Conservation (phyloP, 2,888 invertebrate species). For the Polydrusus cervinus region DNA sequence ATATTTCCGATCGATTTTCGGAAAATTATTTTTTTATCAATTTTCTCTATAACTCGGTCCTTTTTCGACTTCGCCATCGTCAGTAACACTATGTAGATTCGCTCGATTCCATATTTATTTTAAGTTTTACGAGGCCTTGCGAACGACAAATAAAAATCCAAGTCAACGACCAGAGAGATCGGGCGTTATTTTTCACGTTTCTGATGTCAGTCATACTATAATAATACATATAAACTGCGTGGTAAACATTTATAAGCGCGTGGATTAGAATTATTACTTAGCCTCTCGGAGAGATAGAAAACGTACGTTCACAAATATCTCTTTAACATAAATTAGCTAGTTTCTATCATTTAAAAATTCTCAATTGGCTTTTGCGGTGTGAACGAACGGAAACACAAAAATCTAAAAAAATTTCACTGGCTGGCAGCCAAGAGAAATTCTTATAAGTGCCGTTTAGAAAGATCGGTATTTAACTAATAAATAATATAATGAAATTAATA, state of each 20-base stretch:
- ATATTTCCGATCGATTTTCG: too few relatives aligned
- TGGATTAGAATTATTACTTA: conserved; percentile 2
- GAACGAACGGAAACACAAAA: too few relatives aligned
- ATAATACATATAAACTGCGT: conserved; percentile 22
- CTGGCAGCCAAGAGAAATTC: too few relatives aligned
- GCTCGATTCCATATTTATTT: conserved; percentile 10
- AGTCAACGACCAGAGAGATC: conserved; percentile 24
- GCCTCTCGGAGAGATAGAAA: not conserved
- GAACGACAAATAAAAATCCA: conserved; percentile 19
- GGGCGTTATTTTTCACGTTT: conserved; percentile 14
- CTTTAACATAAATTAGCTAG: not conserved
- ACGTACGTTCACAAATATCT: conserved; percentile 1
- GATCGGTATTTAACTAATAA: too few relatives aligned
- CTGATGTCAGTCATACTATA: conserved; percentile 8
- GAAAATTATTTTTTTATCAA: too few relatives aligned
- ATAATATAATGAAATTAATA: too few relatives aligned
- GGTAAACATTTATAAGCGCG: conserved; percentile 11
- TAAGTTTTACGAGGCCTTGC: not conserved
- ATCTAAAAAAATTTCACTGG: too few relatives aligned
- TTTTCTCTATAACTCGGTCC: too few relatives aligned
- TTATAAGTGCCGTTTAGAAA: too few relatives aligned
- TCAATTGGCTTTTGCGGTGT: too few relatives aligned
- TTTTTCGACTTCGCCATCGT: too few relatives aligned
- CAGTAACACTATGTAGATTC: not conserved
- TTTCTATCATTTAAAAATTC: too few relatives aligned